A percentile compares a stretch with the other conserved stretches of the same genome.
Conservation (phyloP, 2,797 vertebrate genomes). For the Dromococcyx pavoninus region DNA sequence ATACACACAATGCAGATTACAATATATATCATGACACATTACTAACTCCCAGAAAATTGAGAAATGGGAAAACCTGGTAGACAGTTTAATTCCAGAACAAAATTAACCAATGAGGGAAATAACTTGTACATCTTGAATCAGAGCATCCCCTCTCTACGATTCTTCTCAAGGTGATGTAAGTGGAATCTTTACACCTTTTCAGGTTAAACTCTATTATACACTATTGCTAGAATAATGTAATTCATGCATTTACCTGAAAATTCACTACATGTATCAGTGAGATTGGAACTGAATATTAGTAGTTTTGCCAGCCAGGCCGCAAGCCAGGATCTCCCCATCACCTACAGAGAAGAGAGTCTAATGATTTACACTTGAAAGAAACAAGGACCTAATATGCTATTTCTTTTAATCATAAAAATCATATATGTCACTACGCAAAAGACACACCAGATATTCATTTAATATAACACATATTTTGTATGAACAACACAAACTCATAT, state of each 20-base stretch:
- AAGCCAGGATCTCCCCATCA: conserved; percentile 86
- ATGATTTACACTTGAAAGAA: not conserved
- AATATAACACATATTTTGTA: not conserved
- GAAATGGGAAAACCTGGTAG: not conserved
- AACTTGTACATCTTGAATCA: not conserved
- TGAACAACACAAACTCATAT: not conserved
- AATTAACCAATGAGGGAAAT: not conserved
- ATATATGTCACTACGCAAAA: not conserved
- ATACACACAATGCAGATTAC: not conserved
- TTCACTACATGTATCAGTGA: conserved; percentile 75
- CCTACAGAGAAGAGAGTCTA: conserved; percentile 73
- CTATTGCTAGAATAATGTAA: not conserved
- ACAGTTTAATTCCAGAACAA: not conserved
- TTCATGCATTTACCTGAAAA: conserved; percentile 82
- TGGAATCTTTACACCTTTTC: not conserved
- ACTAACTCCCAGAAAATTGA: not conserved
- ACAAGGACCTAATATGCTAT: not conserved
- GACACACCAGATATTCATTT: not conserved
- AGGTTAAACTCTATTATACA: not conserved
- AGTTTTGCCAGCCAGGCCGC: conserved; percentile 85
- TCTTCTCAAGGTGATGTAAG: not conserved
- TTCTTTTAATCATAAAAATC: not conserved
- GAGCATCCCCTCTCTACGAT: not conserved
- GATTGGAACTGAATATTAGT: conserved; percentile 80
- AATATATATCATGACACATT: not conserved